Conservation (phyloP, 1,140 invertebrate genomes). For the Drosophila ambigua region DNA sequence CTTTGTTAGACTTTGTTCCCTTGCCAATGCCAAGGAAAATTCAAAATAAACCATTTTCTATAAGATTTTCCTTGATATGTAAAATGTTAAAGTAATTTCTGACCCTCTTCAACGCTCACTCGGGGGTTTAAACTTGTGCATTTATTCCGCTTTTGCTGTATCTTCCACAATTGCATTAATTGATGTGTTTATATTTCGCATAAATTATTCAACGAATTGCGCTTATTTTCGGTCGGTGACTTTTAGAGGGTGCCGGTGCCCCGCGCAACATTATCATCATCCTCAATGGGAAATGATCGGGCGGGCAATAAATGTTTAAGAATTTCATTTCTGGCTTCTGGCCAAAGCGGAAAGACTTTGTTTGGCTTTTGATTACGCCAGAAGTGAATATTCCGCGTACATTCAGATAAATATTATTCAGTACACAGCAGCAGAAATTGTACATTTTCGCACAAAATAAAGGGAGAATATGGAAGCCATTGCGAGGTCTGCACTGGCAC, state of each 20-base stretch:
- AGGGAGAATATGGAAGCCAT: conserved; percentile 14
- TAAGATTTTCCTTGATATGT: too few relatives aligned
- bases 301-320: conserved; percentile 32
- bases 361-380: conserved; percentile 39
- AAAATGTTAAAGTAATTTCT: background rate
- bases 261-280: background rate
- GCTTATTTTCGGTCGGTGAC: conserved; percentile 22
- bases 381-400: conserved; percentile 9
- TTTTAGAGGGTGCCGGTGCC: conserved; percentile 30
- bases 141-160: conserved; percentile 9
- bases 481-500: background rate
- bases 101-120: background rate
- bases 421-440: conserved; percentile 8
- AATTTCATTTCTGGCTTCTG: conserved; percentile 38
- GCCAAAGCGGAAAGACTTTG: conserved; percentile 55
- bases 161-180: conserved; percentile 12
- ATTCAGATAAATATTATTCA: conserved; percentile 20
- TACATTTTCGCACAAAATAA: too few relatives aligned
- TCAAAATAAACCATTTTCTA: too few relatives aligned
- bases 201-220: conserved; percentile 30
- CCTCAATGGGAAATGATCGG: background rate
- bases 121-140: background rate
- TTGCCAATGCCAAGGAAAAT: too few relatives aligned
- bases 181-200: conserved; percentile 21
- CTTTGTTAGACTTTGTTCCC: too few relatives aligned